Evolutionary conservation across 2,797 vertebrate genomes (phyloP).

Genomic region (Sebastes minor): DNA sequence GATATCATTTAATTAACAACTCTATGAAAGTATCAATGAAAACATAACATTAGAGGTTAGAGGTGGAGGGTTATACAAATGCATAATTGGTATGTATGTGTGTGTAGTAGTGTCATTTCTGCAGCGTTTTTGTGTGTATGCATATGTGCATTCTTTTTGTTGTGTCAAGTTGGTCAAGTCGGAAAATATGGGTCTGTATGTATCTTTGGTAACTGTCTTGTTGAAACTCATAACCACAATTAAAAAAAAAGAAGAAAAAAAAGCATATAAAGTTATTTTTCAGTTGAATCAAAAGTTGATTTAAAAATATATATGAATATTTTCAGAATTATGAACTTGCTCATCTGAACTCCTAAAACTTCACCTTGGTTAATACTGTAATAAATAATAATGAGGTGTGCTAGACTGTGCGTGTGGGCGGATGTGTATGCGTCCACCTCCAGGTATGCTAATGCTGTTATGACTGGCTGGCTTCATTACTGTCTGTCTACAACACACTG

Average conservation of each 20-base stretch:
- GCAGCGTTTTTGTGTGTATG: background rate
- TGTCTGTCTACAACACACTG: constrained; percentile 74
- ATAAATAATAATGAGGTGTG: constrained; percentile 79
- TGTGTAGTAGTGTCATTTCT: background rate
- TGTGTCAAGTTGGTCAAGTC: background rate
- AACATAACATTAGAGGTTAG: background rate
- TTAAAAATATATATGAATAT: constrained; percentile 23
- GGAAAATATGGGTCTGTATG: background rate
- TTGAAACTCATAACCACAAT: background rate
- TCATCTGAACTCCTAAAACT: constrained; percentile 61
- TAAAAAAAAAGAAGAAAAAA: background rate
- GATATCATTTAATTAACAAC: background rate
- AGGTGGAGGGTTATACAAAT: background rate
- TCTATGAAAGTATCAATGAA: background rate
- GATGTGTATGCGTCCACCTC: constrained; percentile 56
- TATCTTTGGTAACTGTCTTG: background rate
- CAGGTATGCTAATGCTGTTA: constrained; percentile 77
- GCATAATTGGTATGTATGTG: background rate
- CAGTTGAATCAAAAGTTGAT: background rate
- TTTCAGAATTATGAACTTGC: constrained; percentile 43
- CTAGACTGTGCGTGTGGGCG: constrained; percentile 28
- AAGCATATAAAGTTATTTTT: background rate
- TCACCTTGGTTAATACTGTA: constrained; percentile 67
- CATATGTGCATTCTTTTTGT: background rate
- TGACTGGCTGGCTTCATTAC: constrained; percentile 81